phyloP scores from a whole-genome alignment of 2,888 invertebrate species.

The Linnaemya tessellans region DNA sequence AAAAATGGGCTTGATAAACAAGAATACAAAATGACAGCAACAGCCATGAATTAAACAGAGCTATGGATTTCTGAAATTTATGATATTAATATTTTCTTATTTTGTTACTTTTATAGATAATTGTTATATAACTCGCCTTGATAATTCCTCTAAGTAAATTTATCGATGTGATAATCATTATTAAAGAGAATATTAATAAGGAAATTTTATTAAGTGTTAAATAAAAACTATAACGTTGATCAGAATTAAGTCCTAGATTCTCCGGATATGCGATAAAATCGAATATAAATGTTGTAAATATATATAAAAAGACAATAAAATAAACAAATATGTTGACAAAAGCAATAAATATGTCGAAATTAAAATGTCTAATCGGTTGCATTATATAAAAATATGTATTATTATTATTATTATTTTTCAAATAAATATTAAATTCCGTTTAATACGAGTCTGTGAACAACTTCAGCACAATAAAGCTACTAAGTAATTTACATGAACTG shows the following conservation, averaged over 20 bases:
- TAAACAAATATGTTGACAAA: slow-evolving; percentile 18
- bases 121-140: neutral
- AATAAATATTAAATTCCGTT: neutral
- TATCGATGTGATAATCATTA: slow-evolving; percentile 35
- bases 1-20: slow-evolving; percentile 23
- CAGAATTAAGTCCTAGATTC: neutral
- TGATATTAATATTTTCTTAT: neutral
- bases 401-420: neutral
- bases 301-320: slow-evolving; percentile 1
- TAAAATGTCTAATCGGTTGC: neutral
- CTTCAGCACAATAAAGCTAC: slow-evolving; percentile 4
- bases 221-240: neutral
- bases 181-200: slow-evolving; percentile 8
- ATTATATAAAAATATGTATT: too few relatives aligned
- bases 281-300: slow-evolving; percentile 1
- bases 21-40: slow-evolving; percentile 1
- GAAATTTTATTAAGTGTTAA: neutral
- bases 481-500: slow-evolving; percentile 18
- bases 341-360: slow-evolving; percentile 6
- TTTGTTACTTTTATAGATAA: neutral
- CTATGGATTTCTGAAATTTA: slow-evolving; percentile 18
- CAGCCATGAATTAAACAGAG: slow-evolving; percentile 7
- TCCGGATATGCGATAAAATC: neutral
- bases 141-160: slow-evolving; percentile 32
- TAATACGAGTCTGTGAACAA: neutral